A percentile compares a stretch with the other conserved stretches of the same genome.
These are phyloP conservation scores for Drosophila gaucha DNA, from an alignment of 2,888 invertebrate species.

Conservation along the genomic window DNA sequence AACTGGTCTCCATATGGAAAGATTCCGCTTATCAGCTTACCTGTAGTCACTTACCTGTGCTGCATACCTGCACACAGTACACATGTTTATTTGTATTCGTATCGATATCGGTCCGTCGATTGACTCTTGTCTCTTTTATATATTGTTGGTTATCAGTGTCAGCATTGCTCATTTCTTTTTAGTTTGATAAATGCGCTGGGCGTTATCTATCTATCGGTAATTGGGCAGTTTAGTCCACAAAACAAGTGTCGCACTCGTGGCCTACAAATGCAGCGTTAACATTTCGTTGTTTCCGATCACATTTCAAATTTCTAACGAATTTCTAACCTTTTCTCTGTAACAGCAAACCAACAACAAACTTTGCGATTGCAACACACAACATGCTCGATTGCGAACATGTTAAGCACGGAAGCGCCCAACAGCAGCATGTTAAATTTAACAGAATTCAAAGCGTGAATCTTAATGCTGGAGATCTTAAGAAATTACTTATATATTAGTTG, in stretches of 20 bases:
- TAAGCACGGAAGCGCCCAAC: background rate
- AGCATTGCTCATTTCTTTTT: background rate
- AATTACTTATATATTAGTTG: too few relatives aligned
- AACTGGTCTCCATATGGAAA: constrained; percentile 40
- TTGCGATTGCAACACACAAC: background rate
- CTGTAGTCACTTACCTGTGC: constrained; percentile 26
- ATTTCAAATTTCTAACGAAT: constrained; percentile 49
- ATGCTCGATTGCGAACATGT: constrained; percentile 33
- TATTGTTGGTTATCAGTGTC: constrained; percentile 35
- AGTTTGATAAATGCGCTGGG: constrained; percentile 7
- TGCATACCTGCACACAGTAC: constrained; percentile 14
- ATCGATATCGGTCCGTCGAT: constrained; percentile 50
- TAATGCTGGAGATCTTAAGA: background rate
- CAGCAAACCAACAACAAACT: constrained; percentile 22
- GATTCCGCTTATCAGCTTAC: constrained; percentile 41
- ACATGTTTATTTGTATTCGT: constrained; percentile 35
- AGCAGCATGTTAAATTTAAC: constrained; percentile 11
- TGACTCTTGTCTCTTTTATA: constrained; percentile 37
- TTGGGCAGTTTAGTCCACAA: constrained; percentile 25
- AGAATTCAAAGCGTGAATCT: background rate
- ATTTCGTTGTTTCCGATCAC: constrained; percentile 41
- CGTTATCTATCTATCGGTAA: constrained; percentile 33
- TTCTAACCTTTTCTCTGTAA: constrained; percentile 14
- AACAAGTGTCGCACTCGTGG: constrained; percentile 28
- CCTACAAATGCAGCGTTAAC: constrained; percentile 46